A percentile compares a stretch with the other conserved stretches of the same genome.
phyloP scores from a whole-genome alignment of 2,113 vertebrate genomes.

The Agelaius tricolor region DNA sequence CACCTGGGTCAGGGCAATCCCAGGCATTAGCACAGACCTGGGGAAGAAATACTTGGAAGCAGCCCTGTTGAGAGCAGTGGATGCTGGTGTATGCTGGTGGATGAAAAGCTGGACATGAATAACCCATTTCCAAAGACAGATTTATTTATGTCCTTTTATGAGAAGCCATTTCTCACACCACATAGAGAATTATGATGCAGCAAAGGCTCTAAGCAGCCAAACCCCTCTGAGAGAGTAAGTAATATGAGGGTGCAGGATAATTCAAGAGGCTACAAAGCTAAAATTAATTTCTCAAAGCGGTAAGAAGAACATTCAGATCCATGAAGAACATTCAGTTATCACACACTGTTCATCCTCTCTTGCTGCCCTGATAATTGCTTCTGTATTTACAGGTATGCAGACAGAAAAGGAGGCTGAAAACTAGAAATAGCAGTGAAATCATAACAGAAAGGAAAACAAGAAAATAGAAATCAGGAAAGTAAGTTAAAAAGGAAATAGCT shows the following conservation, averaged over 20 bases:
- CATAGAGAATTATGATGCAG: conserved; percentile 60
- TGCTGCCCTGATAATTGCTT: not conserved
- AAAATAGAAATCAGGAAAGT: not conserved
- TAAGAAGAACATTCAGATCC: not conserved
- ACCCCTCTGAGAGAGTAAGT: conserved; percentile 67
- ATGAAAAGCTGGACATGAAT: not conserved
- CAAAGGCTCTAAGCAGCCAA: conserved; percentile 72
- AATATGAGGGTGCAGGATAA: conserved; percentile 25
- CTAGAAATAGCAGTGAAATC: not conserved
- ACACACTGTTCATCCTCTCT: not conserved
- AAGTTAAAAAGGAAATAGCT: not conserved
- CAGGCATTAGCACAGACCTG: too few species aligned
- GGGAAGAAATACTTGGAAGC: not conserved
- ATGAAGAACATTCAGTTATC: not conserved
- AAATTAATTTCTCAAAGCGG: not conserved
- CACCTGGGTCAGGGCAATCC: too few species aligned
- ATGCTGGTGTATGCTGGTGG: not conserved
- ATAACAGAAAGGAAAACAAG: not conserved
- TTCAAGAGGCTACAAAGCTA: not conserved
- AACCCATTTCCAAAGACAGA: not conserved
- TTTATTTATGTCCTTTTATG: not conserved
- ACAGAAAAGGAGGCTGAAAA: not conserved
- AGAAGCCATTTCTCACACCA: not conserved
- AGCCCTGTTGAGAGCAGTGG: not conserved
- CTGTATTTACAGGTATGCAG: not conserved